Conservation (phyloP, 2,113 vertebrate species). For the Rhinopithecus roxellana region DNA sequence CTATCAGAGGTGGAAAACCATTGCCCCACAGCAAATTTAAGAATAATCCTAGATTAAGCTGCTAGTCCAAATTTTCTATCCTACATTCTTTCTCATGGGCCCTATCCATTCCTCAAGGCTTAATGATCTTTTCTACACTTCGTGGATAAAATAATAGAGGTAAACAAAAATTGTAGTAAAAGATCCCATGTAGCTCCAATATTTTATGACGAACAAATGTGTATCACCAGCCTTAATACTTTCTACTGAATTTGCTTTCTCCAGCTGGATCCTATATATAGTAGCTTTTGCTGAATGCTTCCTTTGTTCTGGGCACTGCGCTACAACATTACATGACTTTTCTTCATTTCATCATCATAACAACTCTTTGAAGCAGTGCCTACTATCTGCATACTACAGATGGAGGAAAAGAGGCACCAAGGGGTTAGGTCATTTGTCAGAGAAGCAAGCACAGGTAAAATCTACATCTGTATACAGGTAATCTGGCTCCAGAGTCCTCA, state of each 20-base stretch:
- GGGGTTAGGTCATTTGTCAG: background rate
- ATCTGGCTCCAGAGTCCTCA: background rate
- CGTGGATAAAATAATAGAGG: background rate
- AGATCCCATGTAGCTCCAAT: background rate
- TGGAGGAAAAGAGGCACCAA: background rate
- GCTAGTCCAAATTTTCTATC: background rate
- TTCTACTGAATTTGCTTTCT: conserved; percentile 10
- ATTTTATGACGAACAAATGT: background rate
- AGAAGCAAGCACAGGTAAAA: background rate
- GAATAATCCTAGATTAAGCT: conserved; percentile 8
- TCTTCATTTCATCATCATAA: background rate
- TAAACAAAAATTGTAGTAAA: background rate
- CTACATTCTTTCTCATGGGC: background rate
- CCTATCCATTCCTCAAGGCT: background rate
- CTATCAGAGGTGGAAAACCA: background rate
- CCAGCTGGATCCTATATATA: background rate
- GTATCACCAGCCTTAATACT: background rate
- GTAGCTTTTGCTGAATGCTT: background rate
- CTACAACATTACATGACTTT: background rate
- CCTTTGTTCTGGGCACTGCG: background rate
- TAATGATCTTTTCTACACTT: background rate
- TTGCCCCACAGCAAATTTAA: background rate
- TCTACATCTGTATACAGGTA: background rate
- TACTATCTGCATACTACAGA: background rate
- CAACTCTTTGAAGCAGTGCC: background rate